Conservation (phyloP, 2,888 invertebrate species). For the Nemoura dubitans region DNA sequence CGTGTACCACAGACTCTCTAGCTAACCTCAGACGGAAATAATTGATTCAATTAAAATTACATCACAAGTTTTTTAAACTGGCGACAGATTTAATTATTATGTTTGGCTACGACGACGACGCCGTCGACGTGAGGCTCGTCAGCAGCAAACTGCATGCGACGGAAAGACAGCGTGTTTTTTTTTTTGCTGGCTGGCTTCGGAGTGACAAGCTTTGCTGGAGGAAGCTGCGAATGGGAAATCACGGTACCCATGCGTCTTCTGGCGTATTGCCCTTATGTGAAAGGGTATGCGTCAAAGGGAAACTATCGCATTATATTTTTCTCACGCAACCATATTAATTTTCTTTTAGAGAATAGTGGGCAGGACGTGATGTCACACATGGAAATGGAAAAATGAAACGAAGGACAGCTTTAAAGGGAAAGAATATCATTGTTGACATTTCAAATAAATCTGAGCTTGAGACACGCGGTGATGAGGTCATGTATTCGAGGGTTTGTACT, state of each 20-base stretch:
- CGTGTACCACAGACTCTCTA: background rate
- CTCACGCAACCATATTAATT: background rate
- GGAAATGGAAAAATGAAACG: background rate
- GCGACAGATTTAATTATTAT: conserved; percentile 30
- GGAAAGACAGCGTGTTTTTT: background rate
- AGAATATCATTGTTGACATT: background rate
- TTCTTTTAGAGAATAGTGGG: background rate
- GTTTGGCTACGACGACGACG: background rate
- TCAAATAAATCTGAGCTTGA: background rate
- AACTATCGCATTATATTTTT: background rate
- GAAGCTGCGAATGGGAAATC: background rate
- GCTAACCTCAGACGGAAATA: conserved; percentile 8
- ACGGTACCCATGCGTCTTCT: background rate
- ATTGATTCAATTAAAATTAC: conserved; percentile 30
- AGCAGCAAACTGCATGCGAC: background rate
- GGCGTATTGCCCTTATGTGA: background rate
- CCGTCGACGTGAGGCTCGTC: background rate
- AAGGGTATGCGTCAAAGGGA: background rate
- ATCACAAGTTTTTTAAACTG: conserved; percentile 24
- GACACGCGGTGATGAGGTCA: background rate
- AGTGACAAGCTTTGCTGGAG: background rate
- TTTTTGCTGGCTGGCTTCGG: background rate
- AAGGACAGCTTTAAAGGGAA: background rate
- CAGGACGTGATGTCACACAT: background rate
- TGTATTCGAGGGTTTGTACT: background rate